A percentile compares a stretch with the other conserved stretches of the same genome.
Conservation (phyloP, 2,113 vertebrate genomes). For the Corythornis vintsioides region DNA sequence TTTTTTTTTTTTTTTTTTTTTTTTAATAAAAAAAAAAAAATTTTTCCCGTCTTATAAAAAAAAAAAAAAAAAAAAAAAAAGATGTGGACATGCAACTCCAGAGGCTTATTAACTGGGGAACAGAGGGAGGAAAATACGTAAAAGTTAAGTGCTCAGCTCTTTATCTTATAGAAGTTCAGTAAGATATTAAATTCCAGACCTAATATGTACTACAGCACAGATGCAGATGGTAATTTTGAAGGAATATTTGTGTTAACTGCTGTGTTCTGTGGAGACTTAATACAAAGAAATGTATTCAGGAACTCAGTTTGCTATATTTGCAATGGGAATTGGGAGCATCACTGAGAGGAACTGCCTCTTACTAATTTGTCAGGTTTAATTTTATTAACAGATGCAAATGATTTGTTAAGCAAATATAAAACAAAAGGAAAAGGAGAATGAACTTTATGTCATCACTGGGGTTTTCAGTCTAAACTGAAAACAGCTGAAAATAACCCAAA, state of each 20-base stretch:
- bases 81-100: neutral
- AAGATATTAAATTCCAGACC: constrained; percentile 17
- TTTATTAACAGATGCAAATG: constrained; percentile 68
- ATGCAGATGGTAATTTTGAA: constrained; percentile 41
- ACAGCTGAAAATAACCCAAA: constrained; percentile 32
- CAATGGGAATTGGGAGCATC: neutral
- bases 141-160: neutral
- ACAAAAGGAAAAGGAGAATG: constrained; percentile 53
- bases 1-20: too few species aligned
- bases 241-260: constrained; percentile 8
- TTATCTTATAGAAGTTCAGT: constrained; percentile 22
- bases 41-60: too few species aligned
- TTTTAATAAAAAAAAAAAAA: too few species aligned
- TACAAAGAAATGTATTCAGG: constrained; percentile 43
- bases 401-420: constrained; percentile 63
- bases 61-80: neutral
- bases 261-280: constrained; percentile 26
- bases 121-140: neutral
- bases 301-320: neutral
- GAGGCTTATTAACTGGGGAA: neutral
- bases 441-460: constrained; percentile 15
- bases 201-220: neutral
- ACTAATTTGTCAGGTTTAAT: constrained; percentile 61
- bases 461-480: constrained; percentile 7
- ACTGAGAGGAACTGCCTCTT: constrained; percentile 29